Percentiles rank a stretch among this genome's conserved stretches.
phyloP scores from a whole-genome alignment of 2,113 vertebrate genomes.

The Toxotes jaculatrix region DNA sequence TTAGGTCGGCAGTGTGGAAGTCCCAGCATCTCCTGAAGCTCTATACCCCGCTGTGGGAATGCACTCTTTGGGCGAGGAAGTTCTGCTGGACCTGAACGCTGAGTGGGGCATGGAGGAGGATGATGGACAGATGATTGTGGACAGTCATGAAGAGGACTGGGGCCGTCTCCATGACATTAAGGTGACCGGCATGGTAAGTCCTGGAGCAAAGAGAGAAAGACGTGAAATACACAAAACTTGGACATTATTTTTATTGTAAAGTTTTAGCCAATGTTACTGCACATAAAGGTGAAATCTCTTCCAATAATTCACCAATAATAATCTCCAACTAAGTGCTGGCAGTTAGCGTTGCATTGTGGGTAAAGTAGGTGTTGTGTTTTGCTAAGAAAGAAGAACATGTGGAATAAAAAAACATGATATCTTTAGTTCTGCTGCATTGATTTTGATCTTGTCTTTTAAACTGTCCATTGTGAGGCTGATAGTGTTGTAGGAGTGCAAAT shows the following conservation, averaged over 20 bases:
- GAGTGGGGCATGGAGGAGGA: conserved; percentile 90
- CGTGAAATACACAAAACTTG: background rate
- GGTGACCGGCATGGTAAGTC: conserved; percentile 90
- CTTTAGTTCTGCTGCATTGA: too few species aligned
- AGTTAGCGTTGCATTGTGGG: background rate
- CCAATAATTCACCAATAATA: too few species aligned
- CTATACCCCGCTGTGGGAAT: conserved; percentile 94
- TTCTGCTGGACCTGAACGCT: conserved; percentile 91
- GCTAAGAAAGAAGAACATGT: background rate
- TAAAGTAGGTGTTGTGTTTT: background rate
- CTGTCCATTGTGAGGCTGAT: background rate
- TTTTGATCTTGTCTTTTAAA: background rate
- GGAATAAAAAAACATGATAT: background rate
- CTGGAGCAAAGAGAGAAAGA: background rate
- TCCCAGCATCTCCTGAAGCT: conserved; percentile 88
- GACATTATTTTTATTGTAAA: background rate
- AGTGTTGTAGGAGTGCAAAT: too few species aligned
- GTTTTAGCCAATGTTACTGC: background rate
- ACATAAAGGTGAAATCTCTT: background rate
- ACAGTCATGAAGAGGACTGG: conserved; percentile 96
- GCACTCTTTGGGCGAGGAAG: conserved; percentile 94
- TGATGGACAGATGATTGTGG: conserved; percentile 94
- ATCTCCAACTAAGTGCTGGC: background rate
- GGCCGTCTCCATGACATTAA: conserved; percentile 90
- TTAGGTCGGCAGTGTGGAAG: conserved; percentile 86